These are phyloP conservation scores for Sminthurinus aureus DNA, from an alignment of 2,888 invertebrate genomes.

Conservation along the genomic window DNA sequence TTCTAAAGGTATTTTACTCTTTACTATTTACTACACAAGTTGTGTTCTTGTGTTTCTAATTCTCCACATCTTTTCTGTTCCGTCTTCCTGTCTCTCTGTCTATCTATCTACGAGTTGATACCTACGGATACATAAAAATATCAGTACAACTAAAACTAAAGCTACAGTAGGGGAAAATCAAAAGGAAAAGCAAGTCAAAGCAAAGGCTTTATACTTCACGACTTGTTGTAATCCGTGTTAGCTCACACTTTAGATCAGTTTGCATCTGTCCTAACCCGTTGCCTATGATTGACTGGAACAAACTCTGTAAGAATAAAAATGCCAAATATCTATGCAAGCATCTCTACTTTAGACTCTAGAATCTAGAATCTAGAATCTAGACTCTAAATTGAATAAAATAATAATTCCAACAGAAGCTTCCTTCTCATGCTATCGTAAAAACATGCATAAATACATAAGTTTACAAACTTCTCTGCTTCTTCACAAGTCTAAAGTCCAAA, in stretches of 20 bases:
- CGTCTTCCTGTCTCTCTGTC: neutral
- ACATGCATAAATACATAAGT: neutral
- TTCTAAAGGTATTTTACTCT: constrained; percentile 17
- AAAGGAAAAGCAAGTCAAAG: neutral
- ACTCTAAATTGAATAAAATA: too few species aligned
- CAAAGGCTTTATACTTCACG: neutral
- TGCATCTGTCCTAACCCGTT: constrained; percentile 32
- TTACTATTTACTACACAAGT: neutral
- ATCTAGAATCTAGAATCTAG: too few species aligned
- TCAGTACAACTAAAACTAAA: neutral
- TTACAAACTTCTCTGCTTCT: neutral
- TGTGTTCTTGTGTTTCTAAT: neutral
- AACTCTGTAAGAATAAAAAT: constrained; percentile 26
- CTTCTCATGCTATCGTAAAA: too few species aligned
- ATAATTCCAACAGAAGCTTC: too few species aligned
- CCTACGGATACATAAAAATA: neutral
- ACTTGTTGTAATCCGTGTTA: neutral
- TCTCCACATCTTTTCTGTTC: neutral
- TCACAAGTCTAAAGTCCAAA: neutral
- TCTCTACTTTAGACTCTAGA: too few species aligned
- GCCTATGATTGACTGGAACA: constrained; percentile 35
- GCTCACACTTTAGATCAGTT: constrained; percentile 9
- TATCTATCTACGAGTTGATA: neutral
- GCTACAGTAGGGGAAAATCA: neutral
- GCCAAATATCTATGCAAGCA: neutral